These are phyloP conservation scores for Sorex araneus DNA, from an alignment of 2,113 vertebrate species.

Conservation along the genomic window DNA sequence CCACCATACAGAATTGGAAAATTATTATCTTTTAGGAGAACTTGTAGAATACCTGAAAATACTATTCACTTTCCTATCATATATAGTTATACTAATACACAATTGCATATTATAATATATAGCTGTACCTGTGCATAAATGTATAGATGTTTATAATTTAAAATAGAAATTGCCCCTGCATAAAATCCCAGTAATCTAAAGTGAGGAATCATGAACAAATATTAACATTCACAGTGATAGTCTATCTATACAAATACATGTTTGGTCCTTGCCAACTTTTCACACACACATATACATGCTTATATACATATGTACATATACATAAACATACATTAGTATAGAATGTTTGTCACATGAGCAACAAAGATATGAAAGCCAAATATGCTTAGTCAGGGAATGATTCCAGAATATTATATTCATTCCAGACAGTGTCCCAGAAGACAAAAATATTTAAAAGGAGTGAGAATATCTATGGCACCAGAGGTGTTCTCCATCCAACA, in stretches of 20 bases:
- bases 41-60: background rate
- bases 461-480: background rate
- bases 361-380: background rate
- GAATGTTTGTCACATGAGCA: background rate
- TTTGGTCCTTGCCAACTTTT: background rate
- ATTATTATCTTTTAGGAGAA: background rate
- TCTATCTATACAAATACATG: background rate
- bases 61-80: too few relatives aligned
- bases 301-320: background rate
- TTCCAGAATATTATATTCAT: background rate
- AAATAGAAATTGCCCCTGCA: background rate
- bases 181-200: background rate
- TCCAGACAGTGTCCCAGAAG: background rate
- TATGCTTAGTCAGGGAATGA: background rate
- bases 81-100: too few relatives aligned
- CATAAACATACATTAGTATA: background rate
- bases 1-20: background rate
- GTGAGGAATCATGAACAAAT: slow-evolving; percentile 1
- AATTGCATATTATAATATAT: too few relatives aligned
- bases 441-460: background rate
- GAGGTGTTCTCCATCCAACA: background rate
- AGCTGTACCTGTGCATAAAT: too few relatives aligned
- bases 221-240: background rate
- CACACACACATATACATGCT: too few relatives aligned
- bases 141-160: slow-evolving; percentile 16